Conservation (phyloP, 2,888 invertebrate species). For the Diabrotica balteata region DNA sequence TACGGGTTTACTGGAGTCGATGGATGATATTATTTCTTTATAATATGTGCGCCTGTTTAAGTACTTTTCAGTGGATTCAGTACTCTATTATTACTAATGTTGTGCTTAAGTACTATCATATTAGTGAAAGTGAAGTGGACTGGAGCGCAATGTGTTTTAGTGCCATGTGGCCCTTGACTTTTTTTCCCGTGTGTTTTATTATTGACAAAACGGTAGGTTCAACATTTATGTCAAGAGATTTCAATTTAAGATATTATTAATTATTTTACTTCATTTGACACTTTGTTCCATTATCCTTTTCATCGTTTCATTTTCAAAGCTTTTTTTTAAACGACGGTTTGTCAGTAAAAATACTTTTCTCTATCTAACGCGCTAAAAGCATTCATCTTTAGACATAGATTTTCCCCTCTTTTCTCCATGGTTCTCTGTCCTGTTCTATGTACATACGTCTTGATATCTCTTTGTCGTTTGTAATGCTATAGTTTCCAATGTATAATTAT, state of each 20-base stretch:
- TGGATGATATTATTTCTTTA: slow-evolving; percentile 86
- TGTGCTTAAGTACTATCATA: slow-evolving; percentile 75
- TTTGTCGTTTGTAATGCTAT: no score
- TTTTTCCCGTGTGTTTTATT: slow-evolving; percentile 94
- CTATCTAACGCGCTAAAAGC: no score
- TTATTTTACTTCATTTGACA: no score
- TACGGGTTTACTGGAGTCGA: slow-evolving; percentile 63
- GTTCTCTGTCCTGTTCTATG: no score
- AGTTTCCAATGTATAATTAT: no score
- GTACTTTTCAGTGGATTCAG: slow-evolving; percentile 94
- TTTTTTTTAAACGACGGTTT: no score
- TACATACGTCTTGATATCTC: no score
- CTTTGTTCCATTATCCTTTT: no score
- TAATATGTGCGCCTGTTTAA: slow-evolving; percentile 85
- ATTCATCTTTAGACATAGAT: no score
- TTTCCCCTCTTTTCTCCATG: no score
- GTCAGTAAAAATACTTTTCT: no score
- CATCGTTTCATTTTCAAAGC: no score
- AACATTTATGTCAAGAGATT: neutral
- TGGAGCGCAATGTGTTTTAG: slow-evolving; percentile 98
- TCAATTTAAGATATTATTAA: neutral
- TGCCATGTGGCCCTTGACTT: slow-evolving; percentile 92
- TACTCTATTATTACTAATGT: slow-evolving; percentile 90
- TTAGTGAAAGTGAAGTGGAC: slow-evolving; percentile 76
- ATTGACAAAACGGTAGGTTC: slow-evolving; percentile 84